Evolutionary conservation across 2,888 invertebrate genomes (phyloP), one percentile per base, ranked within the genome.

Genomic region (Rhodophaea formosa): DNA sequence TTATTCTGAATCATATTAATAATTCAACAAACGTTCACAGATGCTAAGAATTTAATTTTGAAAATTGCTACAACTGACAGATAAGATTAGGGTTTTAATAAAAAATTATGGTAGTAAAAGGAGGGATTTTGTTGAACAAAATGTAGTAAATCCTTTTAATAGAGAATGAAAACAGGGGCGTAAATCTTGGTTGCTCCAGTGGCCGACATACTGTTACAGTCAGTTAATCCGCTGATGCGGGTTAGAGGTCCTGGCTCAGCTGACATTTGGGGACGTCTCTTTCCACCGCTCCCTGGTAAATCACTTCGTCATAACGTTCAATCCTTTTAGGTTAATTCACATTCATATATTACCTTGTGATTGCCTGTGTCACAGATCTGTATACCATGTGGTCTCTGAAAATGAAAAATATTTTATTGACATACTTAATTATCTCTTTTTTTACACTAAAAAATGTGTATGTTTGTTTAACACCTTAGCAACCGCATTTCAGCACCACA

Each of bases 221-320:
- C 86, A 84, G 86, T 86, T 86, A 87, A 87, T 86, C 87, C 83
- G 74, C 72, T 84, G 87, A 87, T 81, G 79, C 78, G 85, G 85
- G 86, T 85, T 79, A 74, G 75, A 78, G 75, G 75, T 71, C 72
- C 68, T 71, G 77, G 79, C 72, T 79, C 77, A 76, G 74, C 79
- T 79, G 79, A 80, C 85, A 73, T 70, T 72, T 75, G 79, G 71
- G 69, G 72, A 73, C 71, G 74, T 70, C 75, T 72, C 79, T 68
- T 76, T 77, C 80, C 79, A 74, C 70, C 70, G 70, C 77, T 75
- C 75, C 73, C 68, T 74, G 69, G 75, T 78, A 76, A 79, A 79
- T 79, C 77, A 74, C 74, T 72, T 72, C 72, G 73, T 80, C 82
- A 84, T 76, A 80, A 35, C 15, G 30, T n/a, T 10, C 39, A 39